phyloP scores from a whole-genome alignment of 2,113 vertebrate genomes.

The Lamprologus lemairii region DNA sequence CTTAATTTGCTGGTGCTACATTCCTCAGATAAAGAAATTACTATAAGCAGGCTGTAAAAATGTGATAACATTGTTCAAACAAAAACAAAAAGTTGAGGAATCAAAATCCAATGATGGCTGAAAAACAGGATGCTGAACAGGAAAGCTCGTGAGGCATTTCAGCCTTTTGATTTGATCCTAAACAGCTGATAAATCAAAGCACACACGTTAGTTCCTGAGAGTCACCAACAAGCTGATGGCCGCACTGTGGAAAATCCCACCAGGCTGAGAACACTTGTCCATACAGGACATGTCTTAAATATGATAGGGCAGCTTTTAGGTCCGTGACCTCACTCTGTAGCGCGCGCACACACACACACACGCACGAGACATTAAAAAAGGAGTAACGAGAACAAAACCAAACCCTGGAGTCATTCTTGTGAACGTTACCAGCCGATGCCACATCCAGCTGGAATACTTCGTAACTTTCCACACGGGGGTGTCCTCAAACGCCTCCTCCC shows the following conservation, averaged over 20 bases:
- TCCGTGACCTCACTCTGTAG: background rate
- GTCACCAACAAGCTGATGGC: background rate
- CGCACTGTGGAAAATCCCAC: background rate
- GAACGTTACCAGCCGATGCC: background rate
- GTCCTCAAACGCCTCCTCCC: conserved; percentile 8
- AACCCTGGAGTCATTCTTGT: background rate
- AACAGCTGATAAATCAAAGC: background rate
- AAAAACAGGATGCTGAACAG: background rate
- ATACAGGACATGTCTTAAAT: background rate
- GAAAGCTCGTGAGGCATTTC: background rate
- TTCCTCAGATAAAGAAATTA: background rate
- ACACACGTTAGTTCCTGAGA: background rate
- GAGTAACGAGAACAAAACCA: background rate
- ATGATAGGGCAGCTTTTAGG: background rate
- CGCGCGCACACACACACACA: fast-evolving
- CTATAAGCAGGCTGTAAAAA: background rate
- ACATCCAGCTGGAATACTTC: background rate
- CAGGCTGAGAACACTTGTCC: background rate
- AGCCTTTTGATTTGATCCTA: background rate
- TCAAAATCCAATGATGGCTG: background rate
- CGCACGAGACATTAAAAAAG: background rate
- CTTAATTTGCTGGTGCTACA: background rate
- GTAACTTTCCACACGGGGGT: background rate
- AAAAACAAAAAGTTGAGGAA: background rate
- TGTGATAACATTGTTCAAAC: background rate